These are phyloP conservation scores for Zele albiditarsus DNA, from an alignment of 2,888 invertebrate genomes.

Conservation along the genomic window DNA sequence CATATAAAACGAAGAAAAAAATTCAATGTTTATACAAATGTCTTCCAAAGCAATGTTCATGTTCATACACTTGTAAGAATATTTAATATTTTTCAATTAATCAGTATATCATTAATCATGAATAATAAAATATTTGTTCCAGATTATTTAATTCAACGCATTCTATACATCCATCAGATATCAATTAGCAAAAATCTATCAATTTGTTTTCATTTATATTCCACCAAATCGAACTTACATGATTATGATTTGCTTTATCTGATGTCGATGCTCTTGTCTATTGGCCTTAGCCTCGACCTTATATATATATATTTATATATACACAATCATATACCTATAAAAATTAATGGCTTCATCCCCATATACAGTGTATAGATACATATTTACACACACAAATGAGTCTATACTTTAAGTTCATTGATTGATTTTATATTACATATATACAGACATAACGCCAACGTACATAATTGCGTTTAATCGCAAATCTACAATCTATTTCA, in stretches of 20 bases:
- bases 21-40: too few species aligned
- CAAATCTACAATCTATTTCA: background rate
- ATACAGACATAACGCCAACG: background rate
- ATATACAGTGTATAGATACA: background rate
- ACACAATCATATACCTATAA: background rate
- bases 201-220: too few species aligned
- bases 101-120: too few species aligned
- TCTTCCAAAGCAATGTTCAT: too few species aligned
- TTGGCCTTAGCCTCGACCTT: slow-evolving; percentile 27
- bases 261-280: slow-evolving; percentile 6
- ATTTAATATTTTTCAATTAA: too few species aligned
- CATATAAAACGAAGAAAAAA: too few species aligned
- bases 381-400: background rate
- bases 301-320: background rate
- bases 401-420: background rate
- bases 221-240: too few species aligned
- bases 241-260: background rate
- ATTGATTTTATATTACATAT: background rate
- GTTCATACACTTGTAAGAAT: too few species aligned
- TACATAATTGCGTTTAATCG: background rate
- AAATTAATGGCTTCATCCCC: slow-evolving; percentile 18
- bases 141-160: too few species aligned
- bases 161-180: too few species aligned
- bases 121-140: too few species aligned
- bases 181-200: too few species aligned